These are phyloP conservation scores for Acheta domesticus DNA, from an alignment of 2,888 invertebrate genomes.

Conservation along the genomic window DNA sequence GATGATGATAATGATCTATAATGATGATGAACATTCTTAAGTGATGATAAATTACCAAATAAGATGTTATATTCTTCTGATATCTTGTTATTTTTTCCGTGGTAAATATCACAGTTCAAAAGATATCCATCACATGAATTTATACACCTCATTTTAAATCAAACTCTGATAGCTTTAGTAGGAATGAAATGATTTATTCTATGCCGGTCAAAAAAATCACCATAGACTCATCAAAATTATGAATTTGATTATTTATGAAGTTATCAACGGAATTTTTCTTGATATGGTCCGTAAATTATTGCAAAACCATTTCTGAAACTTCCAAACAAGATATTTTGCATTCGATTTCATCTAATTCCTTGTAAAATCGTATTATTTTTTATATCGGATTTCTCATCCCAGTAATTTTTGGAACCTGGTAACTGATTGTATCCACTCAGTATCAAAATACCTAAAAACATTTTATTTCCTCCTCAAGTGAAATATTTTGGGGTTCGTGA, in stretches of 20 bases:
- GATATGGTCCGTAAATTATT: background rate
- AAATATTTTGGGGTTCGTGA: too few species aligned
- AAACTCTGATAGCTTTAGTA: background rate
- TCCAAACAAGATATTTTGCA: background rate
- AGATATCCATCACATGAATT: background rate
- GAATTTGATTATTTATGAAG: background rate
- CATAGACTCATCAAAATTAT: too few species aligned
- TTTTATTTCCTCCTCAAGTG: too few species aligned
- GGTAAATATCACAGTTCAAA: background rate
- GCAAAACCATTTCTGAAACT: too few species aligned
- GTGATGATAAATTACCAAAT: background rate
- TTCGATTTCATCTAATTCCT: background rate
- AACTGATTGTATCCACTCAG: too few species aligned
- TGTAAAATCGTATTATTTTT: too few species aligned
- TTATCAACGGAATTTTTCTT: background rate
- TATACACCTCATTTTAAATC: background rate
- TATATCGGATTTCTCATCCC: too few species aligned
- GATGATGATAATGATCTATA: background rate
- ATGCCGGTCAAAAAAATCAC: background rate
- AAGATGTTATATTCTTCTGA: background rate
- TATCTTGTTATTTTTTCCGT: background rate
- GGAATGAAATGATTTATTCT: background rate
- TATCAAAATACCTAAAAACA: too few species aligned
- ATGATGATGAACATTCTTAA: background rate
- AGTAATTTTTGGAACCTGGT: too few species aligned